These are phyloP conservation scores for Chloroceryle aenea DNA, from an alignment of 2,113 vertebrate genomes.

Conservation along the genomic window DNA sequence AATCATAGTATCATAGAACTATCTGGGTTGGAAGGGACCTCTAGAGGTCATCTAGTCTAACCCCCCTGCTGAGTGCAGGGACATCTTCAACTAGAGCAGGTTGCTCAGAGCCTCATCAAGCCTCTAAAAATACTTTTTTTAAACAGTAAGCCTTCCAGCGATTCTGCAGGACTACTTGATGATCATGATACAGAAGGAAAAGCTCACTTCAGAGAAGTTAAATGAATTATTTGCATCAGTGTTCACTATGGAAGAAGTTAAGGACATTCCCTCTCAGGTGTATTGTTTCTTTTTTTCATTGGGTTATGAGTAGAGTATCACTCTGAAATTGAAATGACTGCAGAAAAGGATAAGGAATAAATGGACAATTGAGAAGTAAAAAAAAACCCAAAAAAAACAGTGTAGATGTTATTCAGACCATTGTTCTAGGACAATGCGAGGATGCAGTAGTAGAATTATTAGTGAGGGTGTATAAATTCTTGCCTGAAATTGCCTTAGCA, in stretches of 20 bases:
- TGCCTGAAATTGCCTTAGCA: background rate
- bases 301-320: background rate
- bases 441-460: background rate
- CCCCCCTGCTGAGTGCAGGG: too few relatives aligned
- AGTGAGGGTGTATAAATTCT: background rate
- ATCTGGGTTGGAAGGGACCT: too few relatives aligned
- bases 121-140: background rate
- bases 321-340: slow-evolving; percentile 17
- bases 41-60: too few relatives aligned
- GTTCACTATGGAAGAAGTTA: background rate
- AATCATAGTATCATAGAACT: too few relatives aligned
- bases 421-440: background rate
- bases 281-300: background rate
- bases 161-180: background rate
- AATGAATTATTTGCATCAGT: background rate
- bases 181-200: background rate
- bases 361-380: background rate
- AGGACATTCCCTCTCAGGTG: background rate
- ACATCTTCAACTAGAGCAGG: too few relatives aligned
- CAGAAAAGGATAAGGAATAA: background rate
- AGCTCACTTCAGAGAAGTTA: background rate
- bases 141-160: background rate
- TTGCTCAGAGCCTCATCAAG: too few relatives aligned
- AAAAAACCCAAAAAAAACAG: background rate
- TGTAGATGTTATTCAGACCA: background rate